phyloP scores from a whole-genome alignment of 2,797 vertebrate genomes.

The Myiotriccus ornatus region DNA sequence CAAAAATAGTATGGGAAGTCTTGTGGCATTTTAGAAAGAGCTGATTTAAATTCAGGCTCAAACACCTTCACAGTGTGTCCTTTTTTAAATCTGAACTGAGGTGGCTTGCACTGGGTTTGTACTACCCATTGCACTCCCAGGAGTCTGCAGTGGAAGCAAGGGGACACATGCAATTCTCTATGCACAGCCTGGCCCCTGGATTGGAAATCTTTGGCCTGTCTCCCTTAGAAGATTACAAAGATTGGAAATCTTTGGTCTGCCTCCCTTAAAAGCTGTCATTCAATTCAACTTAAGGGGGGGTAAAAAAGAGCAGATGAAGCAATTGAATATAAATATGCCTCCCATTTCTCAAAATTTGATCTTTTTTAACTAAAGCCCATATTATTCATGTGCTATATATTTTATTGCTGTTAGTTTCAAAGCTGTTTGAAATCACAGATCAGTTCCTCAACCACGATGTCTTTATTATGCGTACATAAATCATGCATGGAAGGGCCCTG shows the following conservation, averaged over 20 bases:
- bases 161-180: background rate
- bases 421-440: slow-evolving; percentile 56
- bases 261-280: background rate
- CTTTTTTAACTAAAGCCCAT: slow-evolving; percentile 6
- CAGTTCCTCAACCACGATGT: slow-evolving; percentile 15
- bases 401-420: slow-evolving; percentile 45
- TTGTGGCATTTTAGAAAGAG: fast-evolving
- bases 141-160: fast-evolving
- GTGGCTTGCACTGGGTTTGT: background rate
- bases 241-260: background rate
- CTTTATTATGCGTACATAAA: slow-evolving; percentile 68
- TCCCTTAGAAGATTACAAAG: background rate
- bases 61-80: background rate
- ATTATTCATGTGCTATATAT: slow-evolving; percentile 29
- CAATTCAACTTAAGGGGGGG: background rate
- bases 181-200: background rate
- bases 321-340: slow-evolving; percentile 6
- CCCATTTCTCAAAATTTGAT: background rate
- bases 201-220: background rate
- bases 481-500: slow-evolving; percentile 62
- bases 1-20: background rate
- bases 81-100: background rate
- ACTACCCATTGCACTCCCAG: too few species aligned
- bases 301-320: background rate
- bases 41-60: background rate